A percentile compares a stretch with the other conserved stretches of the same genome.
These are phyloP conservation scores for Paracanthobrama guichenoti DNA, from an alignment of 2,113 vertebrate genomes.

Conservation along the genomic window DNA sequence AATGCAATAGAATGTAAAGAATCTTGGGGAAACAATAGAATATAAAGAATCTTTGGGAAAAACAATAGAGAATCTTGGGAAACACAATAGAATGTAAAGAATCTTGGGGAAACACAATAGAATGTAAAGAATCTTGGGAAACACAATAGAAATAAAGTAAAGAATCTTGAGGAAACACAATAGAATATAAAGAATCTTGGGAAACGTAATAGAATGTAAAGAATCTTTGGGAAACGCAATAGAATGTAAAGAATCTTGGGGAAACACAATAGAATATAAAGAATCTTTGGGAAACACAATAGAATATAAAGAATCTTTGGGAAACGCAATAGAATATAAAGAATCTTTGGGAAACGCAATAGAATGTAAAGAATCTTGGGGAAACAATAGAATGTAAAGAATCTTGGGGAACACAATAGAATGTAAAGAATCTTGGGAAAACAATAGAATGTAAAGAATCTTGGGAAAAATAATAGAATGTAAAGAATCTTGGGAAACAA, in stretches of 20 bases:
- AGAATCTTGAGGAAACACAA: no score
- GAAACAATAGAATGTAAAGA: not conserved
- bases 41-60: not conserved
- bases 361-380: not conserved
- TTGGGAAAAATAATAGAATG: no score
- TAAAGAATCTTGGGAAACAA: no score
- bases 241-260: no score
- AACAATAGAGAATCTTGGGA: not conserved
- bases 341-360: no score
- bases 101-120: not conserved
- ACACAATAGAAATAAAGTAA: no score
- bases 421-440: no score
- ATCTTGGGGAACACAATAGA: no score
- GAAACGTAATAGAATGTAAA: not conserved
- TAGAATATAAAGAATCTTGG: no score
- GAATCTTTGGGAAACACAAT: not conserved
- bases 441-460: no score
- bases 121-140: not conserved
- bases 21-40: not conserved
- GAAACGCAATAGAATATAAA: no score
- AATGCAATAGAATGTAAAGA: no score
- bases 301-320: not conserved
- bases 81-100: not conserved
- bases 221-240: not conserved
- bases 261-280: not conserved